Percentiles rank a stretch among this genome's conserved stretches.
These are phyloP conservation scores for Scaptomyza caliginosa DNA, from an alignment of 2,888 invertebrate genomes.

Conservation along the genomic window DNA sequence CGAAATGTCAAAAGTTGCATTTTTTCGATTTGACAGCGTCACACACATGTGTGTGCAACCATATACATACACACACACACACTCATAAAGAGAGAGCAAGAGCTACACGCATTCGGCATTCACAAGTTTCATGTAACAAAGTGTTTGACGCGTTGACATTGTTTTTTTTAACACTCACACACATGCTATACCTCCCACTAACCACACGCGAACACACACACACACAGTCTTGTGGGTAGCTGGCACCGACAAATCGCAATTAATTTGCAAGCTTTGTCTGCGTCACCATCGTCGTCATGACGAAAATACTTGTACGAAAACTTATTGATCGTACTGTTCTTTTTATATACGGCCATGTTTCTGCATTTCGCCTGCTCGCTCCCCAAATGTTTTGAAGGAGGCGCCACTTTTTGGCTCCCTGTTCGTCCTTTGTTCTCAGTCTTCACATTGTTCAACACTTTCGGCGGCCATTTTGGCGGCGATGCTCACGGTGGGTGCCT, in stretches of 20 bases:
- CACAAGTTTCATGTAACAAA: slow-evolving; percentile 42
- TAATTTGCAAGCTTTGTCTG: slow-evolving; percentile 58
- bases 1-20: slow-evolving; percentile 84
- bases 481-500: slow-evolving; percentile 48
- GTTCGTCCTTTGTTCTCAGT: slow-evolving; percentile 24
- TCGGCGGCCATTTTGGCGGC: slow-evolving; percentile 77
- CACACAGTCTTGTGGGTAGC: slow-evolving; percentile 5
- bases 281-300: slow-evolving; percentile 39
- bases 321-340: slow-evolving; percentile 56
- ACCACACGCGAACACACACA: slow-evolving; percentile 2
- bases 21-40: slow-evolving; percentile 64
- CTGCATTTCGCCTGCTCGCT: slow-evolving; percentile 3
- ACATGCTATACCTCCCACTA: slow-evolving; percentile 2
- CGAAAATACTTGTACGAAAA: slow-evolving; percentile 34
- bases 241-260: slow-evolving; percentile 54
- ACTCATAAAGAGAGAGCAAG: slow-evolving; percentile 16
- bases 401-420: slow-evolving; percentile 17
- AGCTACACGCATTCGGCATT: slow-evolving; percentile 42
- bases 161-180: slow-evolving; percentile 27
- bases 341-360: slow-evolving; percentile 6
- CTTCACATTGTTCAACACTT: slow-evolving; percentile 69
- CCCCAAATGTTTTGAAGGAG: slow-evolving; percentile 21
- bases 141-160: slow-evolving; percentile 61
- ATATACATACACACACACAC: slow-evolving; percentile 7
- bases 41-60: slow-evolving; percentile 23